Evolutionary conservation across 2,113 vertebrate genomes (phyloP).

Genomic region (Mesitornis unicolor): DNA sequence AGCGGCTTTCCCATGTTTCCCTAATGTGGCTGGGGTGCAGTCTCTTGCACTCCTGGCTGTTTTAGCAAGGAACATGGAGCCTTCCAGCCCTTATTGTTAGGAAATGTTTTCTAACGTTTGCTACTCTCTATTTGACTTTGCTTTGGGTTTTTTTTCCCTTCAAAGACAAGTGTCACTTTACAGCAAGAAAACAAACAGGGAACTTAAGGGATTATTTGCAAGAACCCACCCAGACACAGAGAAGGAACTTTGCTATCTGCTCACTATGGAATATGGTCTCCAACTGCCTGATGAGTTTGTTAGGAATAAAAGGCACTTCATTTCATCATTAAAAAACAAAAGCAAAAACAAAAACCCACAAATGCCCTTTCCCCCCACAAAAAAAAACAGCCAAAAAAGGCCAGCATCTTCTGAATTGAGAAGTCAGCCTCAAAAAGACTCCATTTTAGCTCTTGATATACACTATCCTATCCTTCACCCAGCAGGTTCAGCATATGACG

Average conservation of each 20-base stretch:
- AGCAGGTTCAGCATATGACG: rapidly evolving
- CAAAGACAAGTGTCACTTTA: conserved; percentile 30
- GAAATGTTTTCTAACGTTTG: conserved; percentile 15
- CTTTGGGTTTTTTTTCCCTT: not conserved
- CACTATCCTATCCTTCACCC: not conserved
- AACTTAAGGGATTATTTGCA: not conserved
- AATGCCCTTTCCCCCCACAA: too few relatives aligned
- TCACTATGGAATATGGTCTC: not conserved
- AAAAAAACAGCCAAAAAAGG: not conserved
- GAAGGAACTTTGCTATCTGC: not conserved
- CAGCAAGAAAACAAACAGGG: conserved; percentile 26
- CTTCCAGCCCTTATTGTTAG: not conserved
- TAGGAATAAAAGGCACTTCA: not conserved
- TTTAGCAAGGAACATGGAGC: not conserved
- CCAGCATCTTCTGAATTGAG: not conserved
- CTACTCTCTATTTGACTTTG: conserved; percentile 25
- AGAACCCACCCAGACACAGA: not conserved
- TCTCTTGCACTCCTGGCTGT: not conserved
- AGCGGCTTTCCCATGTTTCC: not conserved
- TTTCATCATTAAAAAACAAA: not conserved
- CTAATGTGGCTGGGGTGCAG: not conserved
- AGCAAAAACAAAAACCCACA: not conserved
- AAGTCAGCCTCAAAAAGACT: not conserved
- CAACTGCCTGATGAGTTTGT: not conserved
- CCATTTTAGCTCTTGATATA: not conserved